These are phyloP conservation scores for Isotomurus palustris DNA, from an alignment of 2,888 invertebrate species.

Conservation along the genomic window DNA sequence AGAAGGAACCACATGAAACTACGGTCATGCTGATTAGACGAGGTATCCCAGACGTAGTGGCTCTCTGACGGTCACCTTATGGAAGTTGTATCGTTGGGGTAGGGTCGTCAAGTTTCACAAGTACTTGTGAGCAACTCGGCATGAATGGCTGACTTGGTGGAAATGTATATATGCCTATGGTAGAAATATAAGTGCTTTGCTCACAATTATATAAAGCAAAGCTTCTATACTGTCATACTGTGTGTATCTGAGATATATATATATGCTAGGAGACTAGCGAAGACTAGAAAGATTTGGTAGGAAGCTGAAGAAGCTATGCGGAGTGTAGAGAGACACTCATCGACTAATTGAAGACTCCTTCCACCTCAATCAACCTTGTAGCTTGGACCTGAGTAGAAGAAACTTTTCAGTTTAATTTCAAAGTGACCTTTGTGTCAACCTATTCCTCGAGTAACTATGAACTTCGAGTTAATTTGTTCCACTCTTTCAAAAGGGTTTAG, in stretches of 20 bases:
- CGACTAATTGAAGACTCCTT: neutral
- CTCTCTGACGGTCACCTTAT: too few species aligned
- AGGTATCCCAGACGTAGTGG: too few species aligned
- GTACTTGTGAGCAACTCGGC: too few species aligned
- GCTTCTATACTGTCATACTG: neutral
- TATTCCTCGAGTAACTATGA: constrained; percentile 22
- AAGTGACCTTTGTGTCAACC: constrained; percentile 22
- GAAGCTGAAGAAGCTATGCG: neutral
- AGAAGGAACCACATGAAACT: too few species aligned
- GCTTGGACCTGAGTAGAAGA: constrained; percentile 17
- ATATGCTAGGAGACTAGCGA: neutral
- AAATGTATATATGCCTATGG: too few species aligned
- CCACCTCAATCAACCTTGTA: neutral
- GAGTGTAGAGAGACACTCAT: neutral
- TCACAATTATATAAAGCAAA: neutral
- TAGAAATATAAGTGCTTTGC: neutral
- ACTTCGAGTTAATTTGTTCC: constrained; percentile 35
- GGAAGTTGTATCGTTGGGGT: too few species aligned
- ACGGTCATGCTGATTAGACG: too few species aligned
- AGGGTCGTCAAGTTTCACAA: too few species aligned
- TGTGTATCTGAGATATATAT: neutral
- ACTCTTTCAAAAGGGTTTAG: constrained; percentile 36
- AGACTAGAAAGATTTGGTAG: neutral
- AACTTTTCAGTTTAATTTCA: neutral
- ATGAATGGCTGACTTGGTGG: too few species aligned